A percentile compares a stretch with the other conserved stretches of the same genome.
Conservation (phyloP, 2,797 vertebrate species). For the Steatocranus sp. region DNA sequence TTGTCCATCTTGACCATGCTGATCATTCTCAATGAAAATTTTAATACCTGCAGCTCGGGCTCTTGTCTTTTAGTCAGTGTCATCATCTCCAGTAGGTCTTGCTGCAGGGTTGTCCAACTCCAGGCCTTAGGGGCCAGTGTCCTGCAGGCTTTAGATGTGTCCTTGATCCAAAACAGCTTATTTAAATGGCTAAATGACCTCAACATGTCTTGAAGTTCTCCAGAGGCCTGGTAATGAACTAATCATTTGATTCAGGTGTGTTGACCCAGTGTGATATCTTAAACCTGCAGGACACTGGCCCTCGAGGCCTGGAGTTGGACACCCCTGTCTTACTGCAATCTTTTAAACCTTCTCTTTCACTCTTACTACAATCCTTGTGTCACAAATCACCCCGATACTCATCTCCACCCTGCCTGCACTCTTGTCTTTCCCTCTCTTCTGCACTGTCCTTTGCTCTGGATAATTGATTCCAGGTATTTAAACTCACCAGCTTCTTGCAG, state of each 20-base stretch:
- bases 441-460: not conserved
- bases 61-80: not conserved
- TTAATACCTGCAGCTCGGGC: fast-evolving
- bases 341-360: not conserved
- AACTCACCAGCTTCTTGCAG: not conserved
- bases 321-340: fast-evolving
- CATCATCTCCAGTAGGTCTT: not conserved
- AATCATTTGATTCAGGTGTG: not conserved
- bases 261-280: fast-evolving
- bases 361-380: not conserved
- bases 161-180: fast-evolving
- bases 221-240: fast-evolving
- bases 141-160: not conserved
- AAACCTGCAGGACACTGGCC: fast-evolving
- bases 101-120: not conserved
- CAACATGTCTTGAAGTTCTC: fast-evolving
- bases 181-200: not conserved
- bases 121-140: fast-evolving
- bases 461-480: not conserved
- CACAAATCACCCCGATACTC: not conserved
- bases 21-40: not conserved
- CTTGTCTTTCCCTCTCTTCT: fast-evolving
- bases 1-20: not conserved
- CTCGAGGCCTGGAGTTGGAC: fast-evolving
- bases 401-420: not conserved